These are phyloP conservation scores for Cyphomyrus plagiostoma DNA, from an alignment of 2,113 vertebrate genomes.

Conservation along the genomic window DNA sequence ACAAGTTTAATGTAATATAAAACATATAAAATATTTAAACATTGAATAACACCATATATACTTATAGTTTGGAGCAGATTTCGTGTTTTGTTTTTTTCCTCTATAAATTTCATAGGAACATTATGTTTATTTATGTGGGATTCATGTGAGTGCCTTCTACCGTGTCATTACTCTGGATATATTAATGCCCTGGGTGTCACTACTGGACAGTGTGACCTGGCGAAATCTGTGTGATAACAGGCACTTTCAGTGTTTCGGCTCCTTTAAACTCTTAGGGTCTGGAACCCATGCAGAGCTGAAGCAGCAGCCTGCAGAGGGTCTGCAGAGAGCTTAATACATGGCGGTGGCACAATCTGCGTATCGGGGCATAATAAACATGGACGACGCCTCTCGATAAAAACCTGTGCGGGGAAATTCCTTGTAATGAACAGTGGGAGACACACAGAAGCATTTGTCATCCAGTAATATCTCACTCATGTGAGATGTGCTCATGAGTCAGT, in stretches of 20 bases:
- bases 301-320: not conserved
- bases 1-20: not conserved
- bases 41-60: not conserved
- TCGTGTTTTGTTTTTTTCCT: not conserved
- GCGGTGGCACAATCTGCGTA: not conserved
- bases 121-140: not conserved
- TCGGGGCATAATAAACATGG: not conserved
- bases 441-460: not conserved
- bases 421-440: not conserved
- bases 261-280: not conserved
- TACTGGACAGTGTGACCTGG: not conserved
- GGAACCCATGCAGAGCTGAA: not conserved
- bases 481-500: not conserved
- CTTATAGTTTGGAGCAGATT: not conserved
- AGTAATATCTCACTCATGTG: not conserved
- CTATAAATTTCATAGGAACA: not conserved
- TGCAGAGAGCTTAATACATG: not conserved
- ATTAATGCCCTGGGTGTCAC: not conserved
- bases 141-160: not conserved
- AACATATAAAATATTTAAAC: not conserved
- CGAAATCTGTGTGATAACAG: not conserved
- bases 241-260: not conserved
- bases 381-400: not conserved
- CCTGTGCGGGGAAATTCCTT: not conserved
- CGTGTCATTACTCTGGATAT: not conserved